A percentile compares a stretch with the other conserved stretches of the same genome.
Conservation (phyloP, 2,888 invertebrate genomes). For the Drosophila pseudotakahashii region DNA sequence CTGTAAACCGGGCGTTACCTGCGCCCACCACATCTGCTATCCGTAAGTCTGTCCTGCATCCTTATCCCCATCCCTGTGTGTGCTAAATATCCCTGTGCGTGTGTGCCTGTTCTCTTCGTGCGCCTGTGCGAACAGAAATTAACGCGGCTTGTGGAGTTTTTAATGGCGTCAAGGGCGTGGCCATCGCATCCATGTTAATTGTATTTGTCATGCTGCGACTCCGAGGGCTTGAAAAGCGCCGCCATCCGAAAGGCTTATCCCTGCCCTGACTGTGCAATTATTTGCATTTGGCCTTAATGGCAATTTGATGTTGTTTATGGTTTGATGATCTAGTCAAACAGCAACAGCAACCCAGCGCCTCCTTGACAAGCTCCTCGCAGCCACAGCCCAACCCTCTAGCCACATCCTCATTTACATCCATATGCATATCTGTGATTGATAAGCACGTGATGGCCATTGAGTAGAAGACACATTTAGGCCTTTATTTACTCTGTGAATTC, state of each 20-base stretch:
- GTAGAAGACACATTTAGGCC: slow-evolving; percentile 50
- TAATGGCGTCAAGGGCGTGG: slow-evolving; percentile 77
- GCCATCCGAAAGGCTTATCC: slow-evolving; percentile 42
- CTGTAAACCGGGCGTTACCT: slow-evolving; percentile 89
- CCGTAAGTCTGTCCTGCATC: slow-evolving; percentile 83
- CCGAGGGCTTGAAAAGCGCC: slow-evolving; percentile 67
- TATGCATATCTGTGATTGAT: slow-evolving; percentile 69
- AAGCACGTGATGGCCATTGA: slow-evolving; percentile 68
- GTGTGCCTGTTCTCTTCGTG: slow-evolving; percentile 10
- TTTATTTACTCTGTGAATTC: slow-evolving; percentile 35
- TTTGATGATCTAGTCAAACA: slow-evolving; percentile 73
- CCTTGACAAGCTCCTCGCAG: slow-evolving; percentile 34
- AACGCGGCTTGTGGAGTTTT: slow-evolving; percentile 40
- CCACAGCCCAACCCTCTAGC: not conserved
- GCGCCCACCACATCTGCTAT: slow-evolving; percentile 88
- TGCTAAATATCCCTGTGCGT: not conserved
- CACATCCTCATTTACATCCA: not conserved
- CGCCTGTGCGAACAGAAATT: slow-evolving; percentile 39
- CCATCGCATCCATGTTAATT: slow-evolving; percentile 74
- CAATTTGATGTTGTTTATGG: slow-evolving; percentile 78
- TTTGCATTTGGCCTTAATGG: slow-evolving; percentile 77
- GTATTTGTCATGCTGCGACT: slow-evolving; percentile 75
- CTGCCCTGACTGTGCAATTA: slow-evolving; percentile 68
- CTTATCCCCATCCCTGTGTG: not conserved
- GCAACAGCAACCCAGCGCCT: slow-evolving; percentile 43